phyloP scores from a whole-genome alignment of 2,888 invertebrate species.

The Gasteruption jaculator region DNA sequence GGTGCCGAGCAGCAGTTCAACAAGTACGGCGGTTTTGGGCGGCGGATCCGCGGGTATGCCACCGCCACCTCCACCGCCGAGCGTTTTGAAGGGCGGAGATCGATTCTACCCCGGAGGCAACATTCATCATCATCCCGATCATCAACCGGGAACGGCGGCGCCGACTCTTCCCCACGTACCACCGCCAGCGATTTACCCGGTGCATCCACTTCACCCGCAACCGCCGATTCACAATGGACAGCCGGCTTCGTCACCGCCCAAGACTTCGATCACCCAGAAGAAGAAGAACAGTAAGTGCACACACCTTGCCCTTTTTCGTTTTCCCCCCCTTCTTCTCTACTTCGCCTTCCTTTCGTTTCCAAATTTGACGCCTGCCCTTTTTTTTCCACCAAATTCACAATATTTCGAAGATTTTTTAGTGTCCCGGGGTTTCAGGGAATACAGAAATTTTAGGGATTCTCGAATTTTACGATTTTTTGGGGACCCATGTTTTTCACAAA shows the following conservation, averaged over 20 bases:
- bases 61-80: conserved; percentile 48
- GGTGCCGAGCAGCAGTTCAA: conserved; percentile 47
- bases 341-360: conserved; percentile 5
- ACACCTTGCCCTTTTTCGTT: conserved; percentile 18
- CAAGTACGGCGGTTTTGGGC: conserved; percentile 44
- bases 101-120: conserved; percentile 47
- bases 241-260: conserved; percentile 54
- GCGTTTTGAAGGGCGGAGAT: conserved; percentile 50
- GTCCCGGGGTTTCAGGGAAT: too few relatives aligned
- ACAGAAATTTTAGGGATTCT: too few relatives aligned
- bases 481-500: too few relatives aligned
- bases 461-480: too few relatives aligned
- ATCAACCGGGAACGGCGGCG: conserved; percentile 53
- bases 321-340: conserved; percentile 11
- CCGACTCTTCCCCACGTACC: conserved; percentile 54
- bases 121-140: conserved; percentile 48
- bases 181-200: conserved; percentile 56
- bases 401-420: too few relatives aligned
- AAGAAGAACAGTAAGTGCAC: conserved; percentile 52
- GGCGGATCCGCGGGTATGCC: conserved; percentile 40
- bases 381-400: too few relatives aligned
- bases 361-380: too few relatives aligned
- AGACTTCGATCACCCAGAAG: conserved; percentile 68
- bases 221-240: conserved; percentile 46
- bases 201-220: conserved; percentile 54